Conservation (phyloP, 2,113 vertebrate species). For the Myotis brandtii region DNA sequence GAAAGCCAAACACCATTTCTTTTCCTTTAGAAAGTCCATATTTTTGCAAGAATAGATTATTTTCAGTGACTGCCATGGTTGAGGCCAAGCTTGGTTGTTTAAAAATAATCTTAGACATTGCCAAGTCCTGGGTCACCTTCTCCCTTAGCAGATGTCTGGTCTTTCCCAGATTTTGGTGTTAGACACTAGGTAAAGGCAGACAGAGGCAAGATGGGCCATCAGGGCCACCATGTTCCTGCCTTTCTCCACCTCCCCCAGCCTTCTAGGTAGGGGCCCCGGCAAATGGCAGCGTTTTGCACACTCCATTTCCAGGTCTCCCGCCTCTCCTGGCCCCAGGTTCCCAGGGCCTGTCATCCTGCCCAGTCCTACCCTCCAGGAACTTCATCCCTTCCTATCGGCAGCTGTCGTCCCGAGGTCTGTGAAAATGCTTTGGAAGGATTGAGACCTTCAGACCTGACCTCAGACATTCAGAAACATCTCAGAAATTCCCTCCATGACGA, state of each 20-base stretch:
- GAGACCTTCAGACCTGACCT: background rate
- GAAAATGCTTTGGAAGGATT: background rate
- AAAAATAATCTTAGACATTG: background rate
- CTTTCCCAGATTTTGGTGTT: background rate
- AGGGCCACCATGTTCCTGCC: background rate
- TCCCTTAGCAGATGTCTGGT: background rate
- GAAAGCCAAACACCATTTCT: background rate
- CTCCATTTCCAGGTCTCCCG: background rate
- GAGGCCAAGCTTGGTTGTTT: background rate
- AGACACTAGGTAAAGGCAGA: background rate
- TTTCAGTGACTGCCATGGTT: slow-evolving; percentile 24
- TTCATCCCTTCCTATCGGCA: background rate
- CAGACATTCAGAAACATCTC: background rate
- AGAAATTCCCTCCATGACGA: background rate
- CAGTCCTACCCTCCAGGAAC: background rate
- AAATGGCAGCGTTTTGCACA: background rate
- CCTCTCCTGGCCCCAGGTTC: background rate
- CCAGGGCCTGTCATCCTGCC: background rate
- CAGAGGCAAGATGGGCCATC: background rate
- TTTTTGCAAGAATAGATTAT: slow-evolving; percentile 25
- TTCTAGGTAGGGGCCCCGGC: background rate
- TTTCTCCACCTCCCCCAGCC: background rate
- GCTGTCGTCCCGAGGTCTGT: background rate
- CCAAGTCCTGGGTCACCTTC: background rate
- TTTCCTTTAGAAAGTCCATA: slow-evolving; percentile 28